Base-by-base conservation (phyloP, 2,797 vertebrate species). In the Agapornis canus region DNA sequence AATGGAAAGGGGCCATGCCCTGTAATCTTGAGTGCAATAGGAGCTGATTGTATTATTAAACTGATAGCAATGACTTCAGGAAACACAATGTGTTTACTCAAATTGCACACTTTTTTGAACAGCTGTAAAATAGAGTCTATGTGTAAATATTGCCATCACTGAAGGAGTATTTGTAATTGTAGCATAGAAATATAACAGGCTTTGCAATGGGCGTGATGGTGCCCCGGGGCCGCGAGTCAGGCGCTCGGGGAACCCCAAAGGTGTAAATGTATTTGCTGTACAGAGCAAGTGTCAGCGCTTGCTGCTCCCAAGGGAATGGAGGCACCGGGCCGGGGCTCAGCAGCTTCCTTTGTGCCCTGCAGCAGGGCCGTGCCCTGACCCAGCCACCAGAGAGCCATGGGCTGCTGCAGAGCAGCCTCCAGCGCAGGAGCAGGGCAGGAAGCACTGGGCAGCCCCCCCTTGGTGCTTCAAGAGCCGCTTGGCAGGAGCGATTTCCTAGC, bases 1-100 rank as follows among this genome's bases (percentile, higher is more conserved):
- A 83, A 66, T 68, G 52, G 79, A 89, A 87, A 87, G 83, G 94
- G 97, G 95, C 92, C 92, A 45, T 77, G 88, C 51, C 94, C 96
- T 95, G 84, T 83, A 86, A 95, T 85, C 92, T 87, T 82, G 97
- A 98, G 98, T 98, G 98, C 98, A 98, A 98, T 98, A 98, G 94
- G 96, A 96, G 97, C 96, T 95, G 97, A 97, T 96, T 97, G 94
- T 97, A 94, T 94, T 95, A 73, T 92, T 94, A 77, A 98, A 94
- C 90, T 82, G 26, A 96, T 90, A 96, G 84, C 86, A 87, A 82
- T 84, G 91, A 95, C 84, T 98, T 98, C 97, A 98, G 97, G 96
- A 98, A 97, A 94, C 90, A 90, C 95, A 77, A 89, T 90, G 91
- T 97, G 88, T 95, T 94, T 86, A 97, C 95, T 97, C 97, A 95